phyloP scores from a whole-genome alignment of 2,113 vertebrate genomes.

The Scopus umbretta region DNA sequence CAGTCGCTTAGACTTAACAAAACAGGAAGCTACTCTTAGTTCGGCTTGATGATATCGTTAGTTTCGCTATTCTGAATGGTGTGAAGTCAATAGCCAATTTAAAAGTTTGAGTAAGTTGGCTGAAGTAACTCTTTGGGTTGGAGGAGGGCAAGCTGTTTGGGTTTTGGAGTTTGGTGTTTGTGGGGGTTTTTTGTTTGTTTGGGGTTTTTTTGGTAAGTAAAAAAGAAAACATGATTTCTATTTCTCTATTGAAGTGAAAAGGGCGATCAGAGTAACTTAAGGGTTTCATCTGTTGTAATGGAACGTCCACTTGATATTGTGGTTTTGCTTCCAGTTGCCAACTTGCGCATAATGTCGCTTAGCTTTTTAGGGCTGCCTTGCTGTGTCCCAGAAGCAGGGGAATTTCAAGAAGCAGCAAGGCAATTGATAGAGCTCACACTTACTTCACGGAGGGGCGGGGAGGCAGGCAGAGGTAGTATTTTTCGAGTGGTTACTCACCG shows the following conservation, averaged over 20 bases:
- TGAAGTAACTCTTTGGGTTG: not conserved
- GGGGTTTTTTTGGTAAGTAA: not conserved
- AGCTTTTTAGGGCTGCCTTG: not conserved
- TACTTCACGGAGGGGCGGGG: not conserved
- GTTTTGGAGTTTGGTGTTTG: no score
- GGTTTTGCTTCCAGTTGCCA: not conserved
- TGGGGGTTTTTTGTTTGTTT: not conserved
- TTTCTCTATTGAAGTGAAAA: not conserved
- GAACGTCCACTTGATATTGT: not conserved
- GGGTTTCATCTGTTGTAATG: not conserved
- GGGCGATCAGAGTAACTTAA: not conserved
- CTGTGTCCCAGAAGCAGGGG: not conserved
- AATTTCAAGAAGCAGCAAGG: not conserved
- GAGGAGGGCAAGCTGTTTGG: not conserved
- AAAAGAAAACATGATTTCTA: rapidly evolving
- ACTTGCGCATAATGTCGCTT: rapidly evolving
- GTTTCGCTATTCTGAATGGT: not conserved
- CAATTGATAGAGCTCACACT: not conserved
- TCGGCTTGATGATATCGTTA: not conserved
- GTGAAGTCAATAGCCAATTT: not conserved
- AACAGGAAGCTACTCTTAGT: not conserved
- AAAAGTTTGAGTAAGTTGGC: not conserved
- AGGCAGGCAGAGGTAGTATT: not conserved
- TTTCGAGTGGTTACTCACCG: not conserved
- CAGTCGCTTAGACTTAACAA: not conserved